Conservation (phyloP, 2,113 vertebrate genomes). For the Heterotis niloticus region DNA sequence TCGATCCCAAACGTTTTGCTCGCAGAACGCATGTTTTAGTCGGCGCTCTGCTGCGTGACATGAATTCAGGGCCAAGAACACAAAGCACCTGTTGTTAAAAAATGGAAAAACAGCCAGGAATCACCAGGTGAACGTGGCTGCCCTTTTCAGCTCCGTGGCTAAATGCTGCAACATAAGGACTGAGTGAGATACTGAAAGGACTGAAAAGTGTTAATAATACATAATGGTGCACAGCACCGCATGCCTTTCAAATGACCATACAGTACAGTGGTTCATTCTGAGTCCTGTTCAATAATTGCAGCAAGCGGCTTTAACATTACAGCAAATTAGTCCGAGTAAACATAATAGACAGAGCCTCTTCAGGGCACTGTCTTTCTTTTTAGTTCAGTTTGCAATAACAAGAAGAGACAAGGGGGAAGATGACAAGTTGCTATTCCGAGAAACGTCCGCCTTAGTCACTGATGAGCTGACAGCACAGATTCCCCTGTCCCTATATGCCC, state of each 20-base stretch:
- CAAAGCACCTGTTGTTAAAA: slow-evolving; percentile 49
- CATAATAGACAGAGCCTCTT: neutral
- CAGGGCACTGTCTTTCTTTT: neutral
- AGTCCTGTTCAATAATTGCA: neutral
- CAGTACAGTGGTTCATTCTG: neutral
- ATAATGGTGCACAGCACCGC: slow-evolving; percentile 52
- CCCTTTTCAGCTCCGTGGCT: slow-evolving; percentile 41
- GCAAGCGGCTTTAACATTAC: neutral
- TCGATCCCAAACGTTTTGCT: neutral
- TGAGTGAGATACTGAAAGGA: slow-evolving; percentile 44
- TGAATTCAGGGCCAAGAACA: slow-evolving; percentile 59
- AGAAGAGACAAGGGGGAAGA: slow-evolving; percentile 12
- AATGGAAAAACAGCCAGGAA: too few species aligned
- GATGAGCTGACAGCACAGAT: slow-evolving; percentile 24
- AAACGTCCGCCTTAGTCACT: slow-evolving; percentile 20
- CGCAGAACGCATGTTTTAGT: neutral
- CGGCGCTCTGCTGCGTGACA: slow-evolving; percentile 42
- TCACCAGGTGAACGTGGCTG: slow-evolving; percentile 27
- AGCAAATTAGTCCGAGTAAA: neutral
- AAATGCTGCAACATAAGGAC: slow-evolving; percentile 49
- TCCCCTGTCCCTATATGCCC: neutral
- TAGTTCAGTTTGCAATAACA: slow-evolving; percentile 7
- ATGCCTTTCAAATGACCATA: neutral
- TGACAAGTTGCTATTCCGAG: slow-evolving; percentile 29
- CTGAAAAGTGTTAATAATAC: slow-evolving; percentile 54